Evolutionary conservation across 2,113 vertebrate genomes (phyloP), one percentile per base, ranked within the genome.

Genomic region (Neolamprologus toae): DNA sequence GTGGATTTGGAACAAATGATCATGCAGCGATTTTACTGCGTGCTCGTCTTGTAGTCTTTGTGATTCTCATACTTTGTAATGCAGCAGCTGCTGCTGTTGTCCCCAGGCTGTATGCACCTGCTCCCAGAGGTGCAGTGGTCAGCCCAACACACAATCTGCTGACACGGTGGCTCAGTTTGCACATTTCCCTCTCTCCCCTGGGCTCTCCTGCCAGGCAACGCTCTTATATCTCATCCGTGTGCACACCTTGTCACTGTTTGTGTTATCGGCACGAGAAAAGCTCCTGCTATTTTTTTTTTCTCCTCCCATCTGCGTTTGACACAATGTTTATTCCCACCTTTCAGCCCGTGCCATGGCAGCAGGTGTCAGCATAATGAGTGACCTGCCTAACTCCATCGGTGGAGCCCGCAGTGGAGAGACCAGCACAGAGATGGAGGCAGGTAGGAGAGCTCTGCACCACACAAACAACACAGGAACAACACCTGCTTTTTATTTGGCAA

Each of bases 321-420:
- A 89, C 42, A 8, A 91, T 94, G 91, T 93, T 93, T 94, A 7
- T 88, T 90, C 78, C 51, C 87, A 82, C 80, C 55, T 93, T 85
- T 59, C 96, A 98, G 97, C 92, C 88, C 94, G 90, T 93, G 96
- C 96, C 88, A 98, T 99, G 98, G 97, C 98, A 97, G 97, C 97
- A 23, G 98, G 97, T 88, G 96, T 97, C 88, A 85, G 98, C 91
- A 92, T 98, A 83, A 96, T 97, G 91, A 97, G 95, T 95, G 97
- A 98, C 37, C 91, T 94, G 35, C 95, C 97, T 0, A 96, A 96
- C 92, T 94, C 95, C 80, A 93, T 88, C 0, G n/a, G 95, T 90
- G 94, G 94, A 94, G 92, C 93, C 83, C 91, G 91, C 81, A 93
- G 92, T 90, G 95, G 87, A 68, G 89, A 89, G 1, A 86, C 93